phyloP scores from a whole-genome alignment of 2,888 invertebrate species.

The Cryptus armator region DNA sequence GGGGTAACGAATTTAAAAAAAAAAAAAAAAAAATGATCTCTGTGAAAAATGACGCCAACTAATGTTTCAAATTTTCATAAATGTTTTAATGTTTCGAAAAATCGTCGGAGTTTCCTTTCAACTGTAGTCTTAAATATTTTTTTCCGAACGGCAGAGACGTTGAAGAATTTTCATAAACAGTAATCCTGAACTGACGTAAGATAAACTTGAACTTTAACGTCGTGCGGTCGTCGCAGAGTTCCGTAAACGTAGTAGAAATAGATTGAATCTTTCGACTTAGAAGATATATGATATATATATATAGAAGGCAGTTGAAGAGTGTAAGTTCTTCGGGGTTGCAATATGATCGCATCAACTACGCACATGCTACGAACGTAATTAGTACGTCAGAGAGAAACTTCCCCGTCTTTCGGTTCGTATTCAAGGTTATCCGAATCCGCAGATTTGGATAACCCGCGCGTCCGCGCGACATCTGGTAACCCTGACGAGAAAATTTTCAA shows the following conservation, averaged over 20 bases:
- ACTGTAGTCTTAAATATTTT: too few relatives aligned
- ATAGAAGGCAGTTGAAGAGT: background rate
- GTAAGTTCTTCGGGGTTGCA: background rate
- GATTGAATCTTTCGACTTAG: background rate
- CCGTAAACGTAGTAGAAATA: conserved; percentile 28
- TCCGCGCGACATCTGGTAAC: conserved; percentile 3
- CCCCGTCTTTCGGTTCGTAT: background rate
- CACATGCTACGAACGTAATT: conserved; percentile 28
- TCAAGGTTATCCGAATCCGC: conserved; percentile 20
- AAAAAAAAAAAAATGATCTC: too few relatives aligned
- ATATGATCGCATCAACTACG: background rate
- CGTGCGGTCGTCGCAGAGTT: background rate
- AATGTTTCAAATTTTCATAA: too few relatives aligned
- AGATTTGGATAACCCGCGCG: background rate
- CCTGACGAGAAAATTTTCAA: background rate
- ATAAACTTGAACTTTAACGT: background rate
- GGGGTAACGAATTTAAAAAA: too few relatives aligned
- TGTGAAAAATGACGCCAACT: too few relatives aligned
- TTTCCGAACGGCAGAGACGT: background rate
- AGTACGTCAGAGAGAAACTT: background rate
- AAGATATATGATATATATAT: background rate
- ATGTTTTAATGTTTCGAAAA: too few relatives aligned
- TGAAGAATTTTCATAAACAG: background rate
- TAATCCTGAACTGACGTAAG: background rate
- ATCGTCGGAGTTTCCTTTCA: too few relatives aligned